Base-by-base conservation (phyloP, 2,888 invertebrate species). In the Drosophila anomalata region DNA sequence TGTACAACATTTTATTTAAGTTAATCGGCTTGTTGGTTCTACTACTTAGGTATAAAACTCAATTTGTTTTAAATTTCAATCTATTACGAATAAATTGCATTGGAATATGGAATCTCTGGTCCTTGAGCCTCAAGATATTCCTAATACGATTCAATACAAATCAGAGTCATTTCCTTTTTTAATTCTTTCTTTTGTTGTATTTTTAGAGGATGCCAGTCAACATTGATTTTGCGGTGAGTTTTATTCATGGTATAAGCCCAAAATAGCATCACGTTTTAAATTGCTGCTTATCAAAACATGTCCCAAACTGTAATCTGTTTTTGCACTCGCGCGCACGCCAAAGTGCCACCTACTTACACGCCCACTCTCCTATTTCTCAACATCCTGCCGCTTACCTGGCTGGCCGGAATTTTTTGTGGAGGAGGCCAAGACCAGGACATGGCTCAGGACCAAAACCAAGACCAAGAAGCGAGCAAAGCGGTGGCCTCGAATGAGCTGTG, bases 231-330 rank as follows among this genome's bases (percentile, higher is more conserved):
- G 71, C 46, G 53, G 61, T 29, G 36, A 53, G 39, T 44, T 53
- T 36, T 52, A 42, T n/a, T 7, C 36, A 36, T 44, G 58, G 70
- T 58, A 74, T 78, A 69, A 79, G 79, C 80, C 86, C 86, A 88
- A 86, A 89, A 87, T 89, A 84, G 79, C 83, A 83, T 82, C 87
- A 87, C 89, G 89, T 87, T 88, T 88, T 81, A 88, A 86, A 87
- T 87, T 88, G 88, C 86, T 89, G 79, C 87, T 87, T 87, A 89
- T 87, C 89, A 88, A 88, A 89, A 88, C 79, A 88, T 84, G 81
- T 82, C 76, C 80, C 75, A 75, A 86, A 79, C 88, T 83, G 88
- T 84, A 84, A 84, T 84, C 84, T 84, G 86, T 84, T 87, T 84
- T 85, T 77, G 78, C 76, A 84, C 74, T 82, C 83, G 77, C 83